Percentiles rank a stretch among this genome's conserved stretches.
These are phyloP conservation scores for Sturnus vulgaris DNA, from an alignment of 2,113 vertebrate genomes.

Conservation along the genomic window DNA sequence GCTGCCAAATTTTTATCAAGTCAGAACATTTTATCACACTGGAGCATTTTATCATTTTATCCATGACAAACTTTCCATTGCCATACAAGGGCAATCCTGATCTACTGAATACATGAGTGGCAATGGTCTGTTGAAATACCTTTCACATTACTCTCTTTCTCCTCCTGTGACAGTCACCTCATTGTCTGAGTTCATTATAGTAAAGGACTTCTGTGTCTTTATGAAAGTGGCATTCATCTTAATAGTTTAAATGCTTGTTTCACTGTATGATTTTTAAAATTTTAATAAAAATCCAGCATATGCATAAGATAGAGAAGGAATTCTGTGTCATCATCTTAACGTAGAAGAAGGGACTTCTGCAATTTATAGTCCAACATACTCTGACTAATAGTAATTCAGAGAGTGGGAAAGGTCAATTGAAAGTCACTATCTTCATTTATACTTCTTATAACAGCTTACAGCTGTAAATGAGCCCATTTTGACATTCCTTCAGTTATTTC, in stretches of 20 bases:
- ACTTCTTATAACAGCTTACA: not conserved
- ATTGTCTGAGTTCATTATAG: not conserved
- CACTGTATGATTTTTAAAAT: not conserved
- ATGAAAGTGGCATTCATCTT: not conserved
- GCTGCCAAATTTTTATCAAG: not conserved
- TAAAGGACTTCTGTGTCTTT: not conserved
- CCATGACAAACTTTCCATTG: not conserved
- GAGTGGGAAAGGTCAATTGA: not conserved
- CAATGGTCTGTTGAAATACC: not conserved
- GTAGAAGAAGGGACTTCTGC: not conserved
- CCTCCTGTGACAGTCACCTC: not conserved
- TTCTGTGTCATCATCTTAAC: not conserved
- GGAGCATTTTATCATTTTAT: not conserved
- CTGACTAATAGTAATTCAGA: not conserved
- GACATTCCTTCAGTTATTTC: not conserved
- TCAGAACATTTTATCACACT: not conserved
- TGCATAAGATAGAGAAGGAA: not conserved
- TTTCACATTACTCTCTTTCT: not conserved
- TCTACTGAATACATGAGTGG: not conserved
- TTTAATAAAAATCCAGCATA: not conserved
- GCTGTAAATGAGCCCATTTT: not conserved
- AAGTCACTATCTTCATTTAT: not conserved
- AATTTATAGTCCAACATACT: not conserved
- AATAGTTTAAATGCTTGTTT: not conserved
- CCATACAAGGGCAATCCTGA: not conserved